Evolutionary conservation across 2,888 invertebrate species (phyloP).

Genomic region (Halictus quadricinctus): DNA sequence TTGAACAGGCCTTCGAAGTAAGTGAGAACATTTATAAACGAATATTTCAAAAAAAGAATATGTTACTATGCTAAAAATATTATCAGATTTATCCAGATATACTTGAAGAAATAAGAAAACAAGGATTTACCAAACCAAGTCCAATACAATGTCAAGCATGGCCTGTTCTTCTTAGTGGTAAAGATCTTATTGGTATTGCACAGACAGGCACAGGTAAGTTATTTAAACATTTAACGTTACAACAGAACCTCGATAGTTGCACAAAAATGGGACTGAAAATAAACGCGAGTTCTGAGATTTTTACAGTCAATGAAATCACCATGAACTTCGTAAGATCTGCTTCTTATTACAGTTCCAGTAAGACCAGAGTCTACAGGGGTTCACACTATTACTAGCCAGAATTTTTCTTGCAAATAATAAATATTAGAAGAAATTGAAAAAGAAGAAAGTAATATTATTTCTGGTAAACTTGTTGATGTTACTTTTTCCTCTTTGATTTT

Average conservation of each 20-base stretch:
- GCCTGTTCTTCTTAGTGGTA: conserved; percentile 95
- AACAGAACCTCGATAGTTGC: neutral
- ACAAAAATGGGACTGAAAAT: neutral
- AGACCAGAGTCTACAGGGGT: neutral
- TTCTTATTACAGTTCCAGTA: neutral
- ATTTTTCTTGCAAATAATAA: neutral
- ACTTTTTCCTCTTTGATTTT: too few species aligned
- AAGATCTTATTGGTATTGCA: conserved; percentile 98
- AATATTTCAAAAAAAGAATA: neutral
- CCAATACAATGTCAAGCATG: conserved; percentile 97
- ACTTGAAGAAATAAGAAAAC: conserved; percentile 90
- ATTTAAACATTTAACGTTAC: conserved; percentile 9
- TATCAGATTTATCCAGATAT: conserved; percentile 90
- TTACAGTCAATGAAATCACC: neutral
- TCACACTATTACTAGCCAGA: neutral
- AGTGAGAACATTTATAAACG: conserved; percentile 15
- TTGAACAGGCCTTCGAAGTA: conserved; percentile 86
- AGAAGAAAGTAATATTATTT: neutral
- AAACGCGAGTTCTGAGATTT: neutral
- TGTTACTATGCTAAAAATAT: neutral
- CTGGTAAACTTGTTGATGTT: too few species aligned
- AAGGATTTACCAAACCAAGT: conserved; percentile 91
- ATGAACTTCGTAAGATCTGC: neutral
- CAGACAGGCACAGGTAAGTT: conserved; percentile 91
- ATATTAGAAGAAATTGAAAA: neutral